Base-by-base conservation (phyloP, 2,797 vertebrate genomes). In the Thunnus albacares region DNA sequence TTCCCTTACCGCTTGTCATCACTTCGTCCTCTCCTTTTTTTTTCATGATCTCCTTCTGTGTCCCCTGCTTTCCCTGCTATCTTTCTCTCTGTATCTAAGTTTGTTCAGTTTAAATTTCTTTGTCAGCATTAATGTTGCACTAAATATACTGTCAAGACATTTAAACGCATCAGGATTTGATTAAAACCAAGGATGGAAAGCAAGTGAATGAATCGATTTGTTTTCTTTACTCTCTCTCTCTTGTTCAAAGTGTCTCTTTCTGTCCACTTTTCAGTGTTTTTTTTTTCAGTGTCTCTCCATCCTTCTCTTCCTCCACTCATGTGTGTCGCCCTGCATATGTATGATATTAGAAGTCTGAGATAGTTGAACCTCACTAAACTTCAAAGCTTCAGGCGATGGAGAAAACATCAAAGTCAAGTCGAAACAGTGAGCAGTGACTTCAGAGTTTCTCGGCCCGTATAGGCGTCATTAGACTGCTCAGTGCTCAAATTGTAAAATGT, bases 341-440 rank as follows among this genome's bases (percentile, higher is more conserved):
- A 43, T 75, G 59, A 87, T 85, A 79, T 83, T 63, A 76, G 60
- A 85, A 83, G 67, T 71, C 56, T 76, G 62, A 70, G 60, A 80
- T 65, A 58, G 75, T 76, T 81, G 63, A 87, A 77, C 66, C 80
- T 82, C 76, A 52, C 24, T 78, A 35, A 74, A 79, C 71, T 71
- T 87, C 71, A 87, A 87, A 85, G 86, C 73, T 60, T 20, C 28
- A 43, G 69, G 79, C 12, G 60, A 78, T 71, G 66, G 78, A 67
- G 68, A 64, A 38, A 30, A 66, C 81, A 79, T 90, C 76, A 90
- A 85, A 88, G 85, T 83, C 18, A 69, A 81, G 75, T 56, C 12
- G 12, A 61, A 75, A 70, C 55, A 75, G 41, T 71, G 67, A 83
- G 51, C 60, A 33, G 28, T 51, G 63, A 69, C 74, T 76, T 82